Percentiles rank a stretch among this genome's conserved stretches.
Conservation (phyloP, 2,113 vertebrate species). For the Heterotis niloticus region DNA sequence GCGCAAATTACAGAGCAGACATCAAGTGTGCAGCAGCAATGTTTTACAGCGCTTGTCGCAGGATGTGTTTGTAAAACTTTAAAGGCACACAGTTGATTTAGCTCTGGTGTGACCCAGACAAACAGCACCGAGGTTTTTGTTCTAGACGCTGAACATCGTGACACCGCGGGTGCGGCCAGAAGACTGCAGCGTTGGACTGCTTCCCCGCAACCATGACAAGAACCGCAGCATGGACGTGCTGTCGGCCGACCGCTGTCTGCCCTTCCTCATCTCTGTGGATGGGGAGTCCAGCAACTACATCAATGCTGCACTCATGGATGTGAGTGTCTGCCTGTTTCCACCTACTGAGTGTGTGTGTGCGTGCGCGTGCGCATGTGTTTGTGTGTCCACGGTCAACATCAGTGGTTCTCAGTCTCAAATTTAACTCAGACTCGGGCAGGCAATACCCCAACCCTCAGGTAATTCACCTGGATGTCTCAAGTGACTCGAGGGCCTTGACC, state of each 20-base stretch:
- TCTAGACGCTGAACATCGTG: slow-evolving; percentile 93
- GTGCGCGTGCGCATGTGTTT: not conserved
- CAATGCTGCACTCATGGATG: slow-evolving; percentile 94
- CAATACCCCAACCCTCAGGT: not conserved
- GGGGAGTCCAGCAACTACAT: slow-evolving; percentile 97
- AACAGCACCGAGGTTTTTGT: not conserved
- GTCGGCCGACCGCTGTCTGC: slow-evolving; percentile 88
- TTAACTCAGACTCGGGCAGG: not conserved
- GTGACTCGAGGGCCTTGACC: not conserved
- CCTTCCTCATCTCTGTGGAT: slow-evolving; percentile 94
- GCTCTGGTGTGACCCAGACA: not conserved
- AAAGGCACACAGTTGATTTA: not conserved
- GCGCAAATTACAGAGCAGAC: not conserved
- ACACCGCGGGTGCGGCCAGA: slow-evolving; percentile 88
- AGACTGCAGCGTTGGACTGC: slow-evolving; percentile 91
- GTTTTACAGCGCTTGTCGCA: not conserved
- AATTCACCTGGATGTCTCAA: not conserved
- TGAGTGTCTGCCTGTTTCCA: slow-evolving; percentile 54
- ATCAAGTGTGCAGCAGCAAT: not conserved
- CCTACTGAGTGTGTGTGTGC: not conserved
- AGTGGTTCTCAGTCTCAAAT: not conserved
- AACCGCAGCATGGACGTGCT: slow-evolving; percentile 93
- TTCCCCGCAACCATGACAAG: slow-evolving; percentile 94
- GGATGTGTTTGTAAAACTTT: not conserved
- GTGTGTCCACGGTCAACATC: no score